phyloP scores from a whole-genome alignment of 2,113 vertebrate species.

The Camelus bactrianus region DNA sequence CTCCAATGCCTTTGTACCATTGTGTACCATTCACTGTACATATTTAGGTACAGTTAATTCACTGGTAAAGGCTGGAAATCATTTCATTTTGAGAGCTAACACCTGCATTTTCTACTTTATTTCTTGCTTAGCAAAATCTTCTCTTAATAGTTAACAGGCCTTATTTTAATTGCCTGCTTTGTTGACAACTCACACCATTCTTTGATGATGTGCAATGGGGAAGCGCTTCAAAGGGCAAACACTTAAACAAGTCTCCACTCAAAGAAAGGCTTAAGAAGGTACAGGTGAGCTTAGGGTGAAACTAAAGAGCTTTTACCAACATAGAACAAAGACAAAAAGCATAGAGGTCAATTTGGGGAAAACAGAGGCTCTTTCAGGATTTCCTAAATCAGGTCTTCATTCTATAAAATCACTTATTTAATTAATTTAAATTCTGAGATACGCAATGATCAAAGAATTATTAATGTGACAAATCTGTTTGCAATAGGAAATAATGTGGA shows the following conservation, averaged over 20 bases:
- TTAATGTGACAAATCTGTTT: neutral
- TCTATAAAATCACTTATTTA: neutral
- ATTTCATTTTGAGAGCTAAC: slow-evolving; percentile 20
- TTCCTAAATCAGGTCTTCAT: neutral
- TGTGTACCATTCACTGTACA: neutral
- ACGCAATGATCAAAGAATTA: neutral
- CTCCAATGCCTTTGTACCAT: neutral
- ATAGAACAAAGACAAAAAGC: slow-evolving; percentile 11
- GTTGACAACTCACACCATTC: neutral
- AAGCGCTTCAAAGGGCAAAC: slow-evolving; percentile 39
- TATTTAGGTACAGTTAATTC: neutral
- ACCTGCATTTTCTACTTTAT: slow-evolving; percentile 9
- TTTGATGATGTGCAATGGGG: slow-evolving; percentile 1
- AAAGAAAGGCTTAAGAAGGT: slow-evolving; percentile 17
- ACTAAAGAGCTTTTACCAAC: neutral
- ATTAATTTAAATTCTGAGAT: neutral
- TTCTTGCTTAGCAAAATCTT: slow-evolving; percentile 40
- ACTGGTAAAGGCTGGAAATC: neutral
- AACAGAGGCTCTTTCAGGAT: neutral
- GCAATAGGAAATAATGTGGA: slow-evolving; percentile 6
- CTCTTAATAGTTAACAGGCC: neutral
- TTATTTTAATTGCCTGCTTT: slow-evolving; percentile 37
- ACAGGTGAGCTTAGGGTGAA: neutral
- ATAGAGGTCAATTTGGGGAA: neutral
- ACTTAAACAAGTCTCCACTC: neutral